phyloP scores from a whole-genome alignment of 2,888 invertebrate species.

The Reticulitermes lucifugus region DNA sequence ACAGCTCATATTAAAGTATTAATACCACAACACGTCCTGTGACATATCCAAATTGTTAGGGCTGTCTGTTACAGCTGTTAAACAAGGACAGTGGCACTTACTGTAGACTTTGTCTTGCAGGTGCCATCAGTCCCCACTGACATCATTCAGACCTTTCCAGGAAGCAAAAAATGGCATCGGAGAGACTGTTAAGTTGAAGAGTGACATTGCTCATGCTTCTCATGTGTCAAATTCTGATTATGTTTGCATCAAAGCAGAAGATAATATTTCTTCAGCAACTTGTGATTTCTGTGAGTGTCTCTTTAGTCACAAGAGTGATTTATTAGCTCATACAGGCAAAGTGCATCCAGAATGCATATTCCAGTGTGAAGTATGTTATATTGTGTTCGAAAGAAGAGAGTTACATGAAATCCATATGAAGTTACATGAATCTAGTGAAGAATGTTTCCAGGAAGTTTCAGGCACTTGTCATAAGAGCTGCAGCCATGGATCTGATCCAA shows the following conservation, averaged over 20 bases:
- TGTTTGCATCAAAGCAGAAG: conserved; percentile 24
- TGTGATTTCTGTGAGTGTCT: conserved; percentile 8
- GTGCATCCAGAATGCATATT: conserved; percentile 8
- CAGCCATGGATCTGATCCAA: neutral
- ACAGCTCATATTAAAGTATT: too few species aligned
- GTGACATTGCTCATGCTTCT: neutral
- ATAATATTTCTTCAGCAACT: neutral
- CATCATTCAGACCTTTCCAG: conserved; percentile 44
- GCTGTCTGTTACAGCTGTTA: too few species aligned
- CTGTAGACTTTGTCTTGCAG: conserved; percentile 49
- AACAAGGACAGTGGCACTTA: neutral
- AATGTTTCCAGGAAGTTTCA: neutral
- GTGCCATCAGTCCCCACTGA: conserved; percentile 27
- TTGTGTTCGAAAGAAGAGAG: neutral
- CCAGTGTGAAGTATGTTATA: conserved; percentile 31
- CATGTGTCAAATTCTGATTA: neutral
- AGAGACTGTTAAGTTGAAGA: neutral
- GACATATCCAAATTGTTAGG: too few species aligned
- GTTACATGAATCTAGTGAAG: neutral
- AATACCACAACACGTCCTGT: too few species aligned
- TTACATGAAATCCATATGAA: neutral
- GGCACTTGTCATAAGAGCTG: neutral
- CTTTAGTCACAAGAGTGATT: neutral
- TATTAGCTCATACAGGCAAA: conserved; percentile 32
- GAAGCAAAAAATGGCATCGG: neutral